These are phyloP conservation scores for Arothron firmamentum DNA, from an alignment of 2,113 vertebrate species.

Conservation along the genomic window DNA sequence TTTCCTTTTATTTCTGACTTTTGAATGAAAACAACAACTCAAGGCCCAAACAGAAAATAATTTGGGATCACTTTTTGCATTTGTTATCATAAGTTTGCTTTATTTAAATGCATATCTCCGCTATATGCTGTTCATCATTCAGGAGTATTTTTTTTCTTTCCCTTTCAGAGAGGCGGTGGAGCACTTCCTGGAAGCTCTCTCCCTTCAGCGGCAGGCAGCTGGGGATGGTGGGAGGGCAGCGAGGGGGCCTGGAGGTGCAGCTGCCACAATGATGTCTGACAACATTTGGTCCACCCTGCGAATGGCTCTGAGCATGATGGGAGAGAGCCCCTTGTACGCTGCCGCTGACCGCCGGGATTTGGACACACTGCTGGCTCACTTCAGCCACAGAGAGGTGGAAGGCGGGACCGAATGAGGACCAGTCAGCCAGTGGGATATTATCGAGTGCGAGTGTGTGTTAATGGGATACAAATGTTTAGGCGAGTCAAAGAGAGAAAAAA, in stretches of 20 bases:
- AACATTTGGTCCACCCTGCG: constrained; percentile 98
- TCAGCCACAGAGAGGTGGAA: constrained; percentile 85
- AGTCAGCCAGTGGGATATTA: constrained; percentile 37
- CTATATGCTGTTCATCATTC: background rate
- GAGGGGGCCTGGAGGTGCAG: constrained; percentile 69
- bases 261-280: constrained; percentile 92
- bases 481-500: constrained; percentile 40
- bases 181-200: constrained; percentile 94
- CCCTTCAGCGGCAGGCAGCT: constrained; percentile 89
- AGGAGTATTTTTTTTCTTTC: background rate
- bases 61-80: background rate
- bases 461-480: constrained; percentile 59
- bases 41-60: background rate
- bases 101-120: no score
- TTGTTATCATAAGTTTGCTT: no score
- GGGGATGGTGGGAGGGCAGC: constrained; percentile 74
- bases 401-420: constrained; percentile 72
- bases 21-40: background rate
- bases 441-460: constrained; percentile 70
- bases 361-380: constrained; percentile 82
- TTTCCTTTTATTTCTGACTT: background rate
- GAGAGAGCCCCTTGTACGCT: constrained; percentile 89
- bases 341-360: constrained; percentile 89
- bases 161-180: constrained; percentile 91
- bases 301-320: constrained; percentile 97